A percentile compares a stretch with the other conserved stretches of the same genome.
Evolutionary conservation across 2,888 invertebrate genomes (phyloP).

Genomic region (Megamerina dolium): DNA sequence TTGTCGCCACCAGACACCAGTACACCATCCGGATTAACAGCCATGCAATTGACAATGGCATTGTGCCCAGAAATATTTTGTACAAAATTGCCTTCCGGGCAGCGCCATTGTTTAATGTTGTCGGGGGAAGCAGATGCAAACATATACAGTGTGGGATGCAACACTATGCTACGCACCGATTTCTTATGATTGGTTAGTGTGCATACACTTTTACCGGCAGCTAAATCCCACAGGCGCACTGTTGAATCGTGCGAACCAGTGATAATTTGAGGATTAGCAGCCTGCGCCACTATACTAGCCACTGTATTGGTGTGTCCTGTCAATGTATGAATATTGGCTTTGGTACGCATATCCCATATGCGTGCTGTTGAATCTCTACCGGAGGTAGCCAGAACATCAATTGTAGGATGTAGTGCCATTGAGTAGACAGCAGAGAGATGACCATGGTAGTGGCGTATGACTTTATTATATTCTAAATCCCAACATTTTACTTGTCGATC

Average conservation of each 20-base stretch:
- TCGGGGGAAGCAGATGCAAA: slow-evolving; percentile 98
- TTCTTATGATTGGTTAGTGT: slow-evolving; percentile 99
- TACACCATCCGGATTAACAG: slow-evolving; percentile 90
- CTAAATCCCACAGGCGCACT: slow-evolving; percentile 94
- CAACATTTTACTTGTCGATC: slow-evolving; percentile 99
- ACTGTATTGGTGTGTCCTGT: slow-evolving; percentile 96
- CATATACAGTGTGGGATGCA: slow-evolving; percentile 77
- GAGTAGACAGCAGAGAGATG: slow-evolving; percentile 96
- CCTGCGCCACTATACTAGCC: slow-evolving; percentile 88
- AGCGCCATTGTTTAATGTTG: slow-evolving; percentile 99
- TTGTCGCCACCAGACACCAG: slow-evolving; percentile 98
- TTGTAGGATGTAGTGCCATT: slow-evolving; percentile 77
- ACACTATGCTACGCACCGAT: slow-evolving; percentile 72
- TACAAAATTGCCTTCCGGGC: slow-evolving; percentile 94
- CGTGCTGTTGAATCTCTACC: slow-evolving; percentile 94
- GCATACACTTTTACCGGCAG: slow-evolving; percentile 87
- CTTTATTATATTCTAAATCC: slow-evolving; percentile 98
- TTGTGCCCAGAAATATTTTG: slow-evolving; percentile 96
- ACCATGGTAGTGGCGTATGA: slow-evolving; percentile 97
- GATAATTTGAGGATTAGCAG: slow-evolving; percentile 88
- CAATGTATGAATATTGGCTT: slow-evolving; percentile 95
- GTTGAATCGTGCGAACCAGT: slow-evolving; percentile 96
- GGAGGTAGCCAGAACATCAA: slow-evolving; percentile 90
- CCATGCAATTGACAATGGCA: slow-evolving; percentile 94
- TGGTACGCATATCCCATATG: slow-evolving; percentile 98